A percentile compares a stretch with the other conserved stretches of the same genome.
Evolutionary conservation across 1,140 invertebrate genomes (phyloP).

Genomic region (Drosophila simulans): DNA sequence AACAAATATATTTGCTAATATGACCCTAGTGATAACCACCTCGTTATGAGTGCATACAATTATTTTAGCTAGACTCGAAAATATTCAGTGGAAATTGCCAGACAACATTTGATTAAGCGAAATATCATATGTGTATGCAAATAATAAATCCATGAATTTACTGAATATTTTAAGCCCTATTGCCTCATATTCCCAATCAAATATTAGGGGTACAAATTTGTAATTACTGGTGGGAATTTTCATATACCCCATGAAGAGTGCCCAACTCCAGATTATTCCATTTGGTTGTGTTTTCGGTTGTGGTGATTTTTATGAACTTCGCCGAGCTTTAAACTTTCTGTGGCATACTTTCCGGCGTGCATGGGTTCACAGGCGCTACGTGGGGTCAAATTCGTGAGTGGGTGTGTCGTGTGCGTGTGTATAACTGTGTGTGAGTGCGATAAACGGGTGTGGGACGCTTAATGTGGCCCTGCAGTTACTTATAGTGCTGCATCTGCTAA

Average conservation of each 20-base stretch:
- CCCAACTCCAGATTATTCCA: constrained; percentile 28
- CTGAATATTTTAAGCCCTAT: background rate
- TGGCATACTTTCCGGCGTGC: constrained; percentile 47
- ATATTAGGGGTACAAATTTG: background rate
- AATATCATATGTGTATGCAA: background rate
- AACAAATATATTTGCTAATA: background rate
- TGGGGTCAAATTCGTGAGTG: constrained; percentile 41
- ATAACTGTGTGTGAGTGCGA: constrained; percentile 31
- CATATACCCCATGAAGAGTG: constrained; percentile 10
- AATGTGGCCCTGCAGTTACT: constrained; percentile 18
- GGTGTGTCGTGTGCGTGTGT: background rate
- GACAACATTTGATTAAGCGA: background rate
- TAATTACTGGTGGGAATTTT: constrained; percentile 2
- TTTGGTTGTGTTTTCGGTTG: constrained; percentile 40
- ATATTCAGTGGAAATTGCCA: background rate
- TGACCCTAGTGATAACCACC: background rate
- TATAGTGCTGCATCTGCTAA: constrained; percentile 50
- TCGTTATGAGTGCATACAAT: background rate
- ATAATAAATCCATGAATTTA: background rate
- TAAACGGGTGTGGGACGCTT: constrained; percentile 33
- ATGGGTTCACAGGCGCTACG: constrained; percentile 51
- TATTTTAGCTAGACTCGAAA: no score
- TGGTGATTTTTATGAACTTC: constrained; percentile 60
- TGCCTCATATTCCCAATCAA: background rate
- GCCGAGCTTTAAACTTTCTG: constrained; percentile 48